Base-by-base conservation (phyloP, 2,113 vertebrate species). In the Tachycineta bicolor region DNA sequence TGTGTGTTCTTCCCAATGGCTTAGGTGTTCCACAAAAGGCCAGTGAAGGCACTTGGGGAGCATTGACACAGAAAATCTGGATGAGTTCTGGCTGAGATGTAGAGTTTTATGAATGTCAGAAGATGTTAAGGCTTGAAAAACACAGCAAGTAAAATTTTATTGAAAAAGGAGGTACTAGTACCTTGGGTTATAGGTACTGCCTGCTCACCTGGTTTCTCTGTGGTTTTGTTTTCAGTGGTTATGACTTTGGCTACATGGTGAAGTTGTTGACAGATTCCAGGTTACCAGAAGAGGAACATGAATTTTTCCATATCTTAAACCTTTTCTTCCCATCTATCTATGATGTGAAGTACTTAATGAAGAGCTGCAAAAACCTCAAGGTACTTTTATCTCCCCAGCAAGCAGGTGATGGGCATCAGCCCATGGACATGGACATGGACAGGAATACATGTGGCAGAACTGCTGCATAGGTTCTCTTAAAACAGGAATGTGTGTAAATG, bases 311-410 rank as follows among this genome's bases (percentile, higher is more conserved):
- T 96, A 99, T 99, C 95, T 97, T 99, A 96, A 99, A 99, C 96
- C 98, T 99, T 89, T 99, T 99, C 96, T 99, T 99, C 81, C 99
- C 99, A 4, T 99, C 99, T 13, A 99, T 99, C 94, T 99, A 99
- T 78, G 99, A 99, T 58, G 99, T 99, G 60, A 99, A 99, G 75
- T 99, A 99, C 94, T 94, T 99, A 79, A 99, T 99, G 99, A 99
- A 99, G 98, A 99, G 99, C 98, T 99, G 99, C 97, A 99, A 99
- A 98, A 99, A 99, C 97, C 98, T 99, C 18, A 99, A 99, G 99
- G 99, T 99, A 98, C 12, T 79, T 44, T 2, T 18, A n/a, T 90
- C 23, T 83, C 37, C n/a, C 14, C 21, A 83, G 80, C 34, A 84
- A 49, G 64, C 29, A 25, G 65, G 12, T 22, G 43, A 10, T 85